These are phyloP conservation scores for Muscidifurax raptorellus DNA, from an alignment of 1,140 invertebrate genomes.

Conservation along the genomic window DNA sequence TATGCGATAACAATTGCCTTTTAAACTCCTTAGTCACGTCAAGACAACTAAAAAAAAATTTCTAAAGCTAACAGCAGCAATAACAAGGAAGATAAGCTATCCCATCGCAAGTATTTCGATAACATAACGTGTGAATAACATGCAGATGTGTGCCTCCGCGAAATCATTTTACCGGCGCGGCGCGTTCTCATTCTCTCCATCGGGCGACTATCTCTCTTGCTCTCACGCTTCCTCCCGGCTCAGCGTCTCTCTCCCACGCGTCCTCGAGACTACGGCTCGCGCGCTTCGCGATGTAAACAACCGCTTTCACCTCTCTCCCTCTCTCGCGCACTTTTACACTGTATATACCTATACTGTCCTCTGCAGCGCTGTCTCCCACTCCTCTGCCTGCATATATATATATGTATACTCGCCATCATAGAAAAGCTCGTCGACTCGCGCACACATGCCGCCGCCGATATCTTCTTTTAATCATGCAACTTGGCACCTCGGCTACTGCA, in stretches of 20 bases:
- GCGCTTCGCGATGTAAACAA: conserved; percentile 33
- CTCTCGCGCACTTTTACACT: background rate
- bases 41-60: background rate
- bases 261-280: conserved; percentile 11
- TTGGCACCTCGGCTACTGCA: background rate
- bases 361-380: background rate
- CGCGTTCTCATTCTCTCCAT: background rate
- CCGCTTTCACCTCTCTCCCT: conserved; percentile 28
- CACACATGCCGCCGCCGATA: background rate
- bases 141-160: background rate
- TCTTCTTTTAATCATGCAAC: conserved; percentile 20
- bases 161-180: background rate
- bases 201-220: background rate
- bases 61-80: background rate
- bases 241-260: background rate
- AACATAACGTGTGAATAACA: background rate
- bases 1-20: no score
- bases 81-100: background rate
- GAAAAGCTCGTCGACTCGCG: conserved; percentile 4
- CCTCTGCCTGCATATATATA: no score
- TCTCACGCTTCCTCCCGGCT: background rate
- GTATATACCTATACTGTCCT: background rate
- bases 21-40: no score
- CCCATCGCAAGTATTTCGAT: background rate
- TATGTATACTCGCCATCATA: no score